Evolutionary conservation across 2,888 invertebrate species (phyloP).

Genomic region (Ormyrus labotus): DNA sequence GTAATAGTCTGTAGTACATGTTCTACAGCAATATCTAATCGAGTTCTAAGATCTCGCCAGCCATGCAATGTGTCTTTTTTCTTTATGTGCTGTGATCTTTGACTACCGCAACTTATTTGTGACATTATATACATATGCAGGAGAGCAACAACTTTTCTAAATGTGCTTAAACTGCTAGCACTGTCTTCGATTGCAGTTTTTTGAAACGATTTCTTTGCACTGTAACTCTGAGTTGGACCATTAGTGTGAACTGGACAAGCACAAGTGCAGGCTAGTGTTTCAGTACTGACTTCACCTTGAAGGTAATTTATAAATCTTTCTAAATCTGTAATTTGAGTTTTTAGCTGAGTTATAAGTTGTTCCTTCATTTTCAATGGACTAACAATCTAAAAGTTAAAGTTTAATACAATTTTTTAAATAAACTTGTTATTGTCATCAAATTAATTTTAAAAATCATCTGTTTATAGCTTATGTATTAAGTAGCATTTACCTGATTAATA

Average conservation of each 20-base stretch:
- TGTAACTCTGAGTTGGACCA: slow-evolving; percentile 63
- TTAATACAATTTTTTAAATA: neutral
- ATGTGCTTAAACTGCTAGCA: slow-evolving; percentile 83
- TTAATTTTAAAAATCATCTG: slow-evolving; percentile 1
- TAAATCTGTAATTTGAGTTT: slow-evolving; percentile 97
- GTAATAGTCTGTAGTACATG: slow-evolving; percentile 77
- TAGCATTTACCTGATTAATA: slow-evolving; percentile 82
- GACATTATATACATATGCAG: slow-evolving; percentile 95
- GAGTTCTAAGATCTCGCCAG: slow-evolving; percentile 96
- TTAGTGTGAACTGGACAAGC: slow-evolving; percentile 73
- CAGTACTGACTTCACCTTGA: slow-evolving; percentile 84
- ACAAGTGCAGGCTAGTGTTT: slow-evolving; percentile 77
- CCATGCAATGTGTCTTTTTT: slow-evolving; percentile 93
- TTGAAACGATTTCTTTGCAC: slow-evolving; percentile 71
- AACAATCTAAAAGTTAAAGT: slow-evolving; percentile 80
- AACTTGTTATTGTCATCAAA: neutral
- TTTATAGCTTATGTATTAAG: neutral
- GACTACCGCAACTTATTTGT: slow-evolving; percentile 92
- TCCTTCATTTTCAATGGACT: slow-evolving; percentile 97
- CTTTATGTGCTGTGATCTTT: slow-evolving; percentile 85
- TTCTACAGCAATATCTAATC: slow-evolving; percentile 92
- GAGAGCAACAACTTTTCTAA: slow-evolving; percentile 91
- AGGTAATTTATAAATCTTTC: slow-evolving; percentile 97
- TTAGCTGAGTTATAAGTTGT: slow-evolving; percentile 94
- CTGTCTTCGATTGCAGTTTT: slow-evolving; percentile 72